Evolutionary conservation across 2,113 vertebrate species (phyloP).

Genomic region (Gymnogyps californianus): DNA sequence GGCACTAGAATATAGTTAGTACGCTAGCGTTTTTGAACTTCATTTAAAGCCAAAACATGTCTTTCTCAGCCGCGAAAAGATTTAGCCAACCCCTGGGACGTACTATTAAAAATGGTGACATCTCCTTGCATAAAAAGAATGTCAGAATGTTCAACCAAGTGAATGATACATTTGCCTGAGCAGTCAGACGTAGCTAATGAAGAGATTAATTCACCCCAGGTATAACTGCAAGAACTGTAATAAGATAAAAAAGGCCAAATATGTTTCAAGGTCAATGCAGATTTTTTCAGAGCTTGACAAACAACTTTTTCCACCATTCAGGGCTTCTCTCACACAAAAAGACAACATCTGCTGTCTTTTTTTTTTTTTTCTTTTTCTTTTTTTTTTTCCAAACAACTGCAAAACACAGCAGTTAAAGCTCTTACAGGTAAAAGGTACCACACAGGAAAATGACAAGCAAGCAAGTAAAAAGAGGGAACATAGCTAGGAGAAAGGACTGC

Average conservation of each 20-base stretch:
- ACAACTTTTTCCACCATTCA: not conserved
- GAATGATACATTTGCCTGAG: not conserved
- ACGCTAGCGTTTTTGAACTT: not conserved
- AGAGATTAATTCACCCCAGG: not conserved
- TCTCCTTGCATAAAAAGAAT: not conserved
- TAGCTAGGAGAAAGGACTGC: not conserved
- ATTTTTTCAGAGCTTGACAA: not conserved
- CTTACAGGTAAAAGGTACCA: not conserved
- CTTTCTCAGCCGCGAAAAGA: not conserved
- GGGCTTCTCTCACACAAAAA: not conserved
- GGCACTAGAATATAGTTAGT: not conserved
- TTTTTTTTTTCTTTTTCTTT: not conserved
- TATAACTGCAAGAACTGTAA: not conserved
- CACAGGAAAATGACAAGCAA: not conserved
- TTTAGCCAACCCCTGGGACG: not conserved
- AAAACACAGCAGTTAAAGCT: not conserved
- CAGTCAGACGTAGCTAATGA: not conserved
- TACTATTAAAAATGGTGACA: not conserved
- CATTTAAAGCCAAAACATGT: not conserved
- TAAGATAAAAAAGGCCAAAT: not conserved
- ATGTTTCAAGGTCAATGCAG: not conserved
- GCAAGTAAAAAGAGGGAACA: not conserved
- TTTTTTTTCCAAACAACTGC: rapidly evolving
- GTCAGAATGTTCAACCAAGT: not conserved
- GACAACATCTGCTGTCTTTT: rapidly evolving